These are phyloP conservation scores for Rhinopithecus roxellana DNA, from an alignment of 2,113 vertebrate genomes.

Conservation along the genomic window DNA sequence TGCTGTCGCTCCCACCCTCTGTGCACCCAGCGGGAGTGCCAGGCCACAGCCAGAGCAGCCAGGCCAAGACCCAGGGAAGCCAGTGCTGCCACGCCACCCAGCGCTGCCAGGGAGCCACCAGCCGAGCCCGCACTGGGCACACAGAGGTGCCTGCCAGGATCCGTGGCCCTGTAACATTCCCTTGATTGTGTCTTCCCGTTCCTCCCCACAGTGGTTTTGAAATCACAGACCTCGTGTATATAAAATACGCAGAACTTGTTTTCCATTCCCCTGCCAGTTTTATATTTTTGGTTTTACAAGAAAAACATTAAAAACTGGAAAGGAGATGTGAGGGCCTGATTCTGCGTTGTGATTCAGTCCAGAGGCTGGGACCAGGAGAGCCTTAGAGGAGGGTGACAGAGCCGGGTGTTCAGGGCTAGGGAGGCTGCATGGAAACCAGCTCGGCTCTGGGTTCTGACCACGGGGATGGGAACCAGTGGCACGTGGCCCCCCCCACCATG, in stretches of 20 bases:
- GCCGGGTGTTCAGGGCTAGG: accelerated
- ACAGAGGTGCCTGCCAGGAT: not conserved
- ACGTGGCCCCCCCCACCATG: accelerated
- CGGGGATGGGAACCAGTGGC: not conserved
- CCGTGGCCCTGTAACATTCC: not conserved
- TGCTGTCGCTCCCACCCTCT: accelerated
- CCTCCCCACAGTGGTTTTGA: constrained; percentile 54
- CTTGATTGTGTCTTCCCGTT: not conserved
- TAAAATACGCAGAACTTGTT: constrained; percentile 79
- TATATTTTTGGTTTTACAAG: constrained; percentile 89
- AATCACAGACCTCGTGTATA: constrained; percentile 89
- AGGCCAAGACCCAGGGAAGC: not conserved
- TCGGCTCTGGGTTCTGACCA: no score
- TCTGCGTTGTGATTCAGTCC: not conserved
- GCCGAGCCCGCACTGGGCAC: not conserved
- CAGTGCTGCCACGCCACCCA: accelerated
- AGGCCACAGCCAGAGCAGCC: not conserved
- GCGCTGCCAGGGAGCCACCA: accelerated
- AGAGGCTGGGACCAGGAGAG: not conserved
- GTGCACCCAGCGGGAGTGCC: not conserved
- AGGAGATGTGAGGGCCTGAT: constrained; percentile 63
- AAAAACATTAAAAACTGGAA: constrained; percentile 91
- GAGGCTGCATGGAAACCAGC: no score
- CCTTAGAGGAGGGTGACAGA: accelerated
- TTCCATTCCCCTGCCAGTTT: constrained; percentile 84